Conservation (phyloP, 2,113 vertebrate species). For the Tachuris rubrigastra region DNA sequence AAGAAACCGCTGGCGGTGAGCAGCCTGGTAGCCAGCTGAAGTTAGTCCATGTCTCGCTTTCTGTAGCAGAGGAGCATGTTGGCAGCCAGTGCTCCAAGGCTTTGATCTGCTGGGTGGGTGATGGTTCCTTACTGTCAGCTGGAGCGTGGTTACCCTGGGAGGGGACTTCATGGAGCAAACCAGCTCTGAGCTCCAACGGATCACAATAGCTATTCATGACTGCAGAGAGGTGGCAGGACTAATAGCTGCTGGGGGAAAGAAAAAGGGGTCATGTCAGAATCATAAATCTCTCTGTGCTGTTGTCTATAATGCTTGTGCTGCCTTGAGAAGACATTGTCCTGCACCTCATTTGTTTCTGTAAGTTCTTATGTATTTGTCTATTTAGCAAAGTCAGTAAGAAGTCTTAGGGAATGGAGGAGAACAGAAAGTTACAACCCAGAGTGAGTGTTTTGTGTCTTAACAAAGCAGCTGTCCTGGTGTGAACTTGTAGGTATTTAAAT, state of each 20-base stretch:
- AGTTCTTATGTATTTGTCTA: neutral
- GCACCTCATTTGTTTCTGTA: neutral
- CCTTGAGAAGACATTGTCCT: neutral
- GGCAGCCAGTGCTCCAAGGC: neutral
- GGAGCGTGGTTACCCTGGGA: neutral
- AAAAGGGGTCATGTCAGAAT: neutral
- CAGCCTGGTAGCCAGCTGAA: neutral
- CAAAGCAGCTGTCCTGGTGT: neutral
- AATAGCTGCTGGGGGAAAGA: neutral
- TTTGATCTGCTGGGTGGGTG: neutral
- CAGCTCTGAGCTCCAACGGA: neutral
- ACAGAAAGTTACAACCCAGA: neutral
- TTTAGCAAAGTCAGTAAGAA: neutral
- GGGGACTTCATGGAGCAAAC: neutral
- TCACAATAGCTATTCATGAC: neutral
- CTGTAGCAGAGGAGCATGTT: rapidly evolving
- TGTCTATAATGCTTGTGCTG: neutral
- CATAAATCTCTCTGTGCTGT: neutral
- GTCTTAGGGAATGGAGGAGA: neutral
- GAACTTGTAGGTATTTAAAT: neutral
- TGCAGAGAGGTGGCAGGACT: neutral
- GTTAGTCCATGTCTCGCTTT: neutral
- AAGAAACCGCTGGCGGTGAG: neutral
- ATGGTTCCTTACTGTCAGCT: neutral
- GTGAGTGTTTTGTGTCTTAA: neutral